Percentiles rank a stretch among this genome's conserved stretches.
phyloP scores from a whole-genome alignment of 2,797 vertebrate genomes.

The Rhynchonycteris naso region DNA sequence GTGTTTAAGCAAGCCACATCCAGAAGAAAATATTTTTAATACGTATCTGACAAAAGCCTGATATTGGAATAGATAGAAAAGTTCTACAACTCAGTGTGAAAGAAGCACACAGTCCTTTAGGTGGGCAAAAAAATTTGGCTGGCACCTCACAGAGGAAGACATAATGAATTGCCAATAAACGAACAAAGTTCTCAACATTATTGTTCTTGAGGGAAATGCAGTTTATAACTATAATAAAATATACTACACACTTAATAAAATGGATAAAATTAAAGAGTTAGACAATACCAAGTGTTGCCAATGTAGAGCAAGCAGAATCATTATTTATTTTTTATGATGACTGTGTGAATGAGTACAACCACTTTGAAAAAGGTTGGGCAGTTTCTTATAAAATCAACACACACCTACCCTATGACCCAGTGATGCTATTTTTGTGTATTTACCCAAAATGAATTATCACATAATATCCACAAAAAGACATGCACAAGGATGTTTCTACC shows the following conservation, averaged over 20 bases:
- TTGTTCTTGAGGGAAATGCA: background rate
- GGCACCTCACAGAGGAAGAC: background rate
- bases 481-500: background rate
- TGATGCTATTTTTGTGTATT: background rate
- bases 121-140: background rate
- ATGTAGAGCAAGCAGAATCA: background rate
- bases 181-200: background rate
- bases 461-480: background rate
- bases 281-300: background rate
- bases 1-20: background rate
- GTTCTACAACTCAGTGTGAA: background rate
- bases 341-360: background rate
- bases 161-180: background rate
- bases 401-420: background rate
- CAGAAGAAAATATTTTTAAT: background rate
- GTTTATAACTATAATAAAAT: background rate
- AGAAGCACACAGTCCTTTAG: background rate
- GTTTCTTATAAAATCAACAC: background rate
- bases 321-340: background rate
- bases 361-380: background rate
- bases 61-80: background rate
- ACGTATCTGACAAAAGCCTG: background rate
- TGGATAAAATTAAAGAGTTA: background rate
- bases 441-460: background rate
- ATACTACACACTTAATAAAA: background rate